Base-by-base conservation (phyloP, 2,113 vertebrate species). In the Pan paniscus region DNA sequence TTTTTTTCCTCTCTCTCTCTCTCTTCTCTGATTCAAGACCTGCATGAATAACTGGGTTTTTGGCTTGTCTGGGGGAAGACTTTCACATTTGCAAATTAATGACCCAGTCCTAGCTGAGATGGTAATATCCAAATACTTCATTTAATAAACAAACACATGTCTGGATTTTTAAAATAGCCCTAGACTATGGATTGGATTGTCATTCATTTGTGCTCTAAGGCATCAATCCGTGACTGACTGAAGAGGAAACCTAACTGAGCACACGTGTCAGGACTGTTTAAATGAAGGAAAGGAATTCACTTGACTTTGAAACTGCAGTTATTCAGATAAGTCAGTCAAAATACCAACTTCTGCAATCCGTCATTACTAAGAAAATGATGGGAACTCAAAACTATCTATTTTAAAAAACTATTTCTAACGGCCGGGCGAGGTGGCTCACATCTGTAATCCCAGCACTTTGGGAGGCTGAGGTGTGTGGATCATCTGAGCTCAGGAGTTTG, bases 71-170 rank as follows among this genome's bases (percentile, higher is more conserved):
- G 70, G 57, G 70, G 64, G 89, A 91, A 91, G 52, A 89, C 20
- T 64, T 90, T 76, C 18, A 90, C 83, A 90, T 85, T 84, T 95
- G 84, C 68, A 78, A 96, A 78, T 95, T 80, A 94, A 96, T 84
- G 59, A 93, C 25, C 57, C 72, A 76, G 59, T 94, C 35, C 25
- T 73, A 57, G 25, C 35, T 68, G 92, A 83, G n/a, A 82, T 55
- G 92, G 82, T 73, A 64, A 81, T 35, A 64, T 75, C 50, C 38
- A 59, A 93, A 89, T 57, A 73, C 55, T 94, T 95, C 73, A 43
- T 91, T 89, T 89, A 52, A 38, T 91, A 93, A 89, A 73, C 43
- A 96, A 93, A 94, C 43, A 6, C 46, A 93, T 43, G 80, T 64
- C 76, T 96, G 52, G 30, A 81, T 75, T 85, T 93, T 87, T 94